Conservation (phyloP, 2,888 invertebrate genomes). For the Eutolmus rufibarbis region DNA sequence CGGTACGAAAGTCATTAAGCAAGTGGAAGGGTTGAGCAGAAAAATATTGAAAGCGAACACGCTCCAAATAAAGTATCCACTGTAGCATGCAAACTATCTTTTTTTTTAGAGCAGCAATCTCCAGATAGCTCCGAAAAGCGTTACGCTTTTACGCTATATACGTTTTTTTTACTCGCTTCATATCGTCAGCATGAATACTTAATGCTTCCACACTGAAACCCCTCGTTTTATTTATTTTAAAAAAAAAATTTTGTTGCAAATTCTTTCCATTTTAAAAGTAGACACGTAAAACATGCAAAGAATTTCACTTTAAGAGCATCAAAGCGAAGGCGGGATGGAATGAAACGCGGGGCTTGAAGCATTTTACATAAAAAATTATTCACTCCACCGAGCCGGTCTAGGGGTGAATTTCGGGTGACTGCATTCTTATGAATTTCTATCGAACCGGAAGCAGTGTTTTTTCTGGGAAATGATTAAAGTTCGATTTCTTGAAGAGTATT, state of each 20-base stretch:
- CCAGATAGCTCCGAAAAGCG: background rate
- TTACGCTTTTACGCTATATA: background rate
- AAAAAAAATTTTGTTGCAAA: background rate
- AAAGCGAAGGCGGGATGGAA: background rate
- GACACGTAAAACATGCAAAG: background rate
- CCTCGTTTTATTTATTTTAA: background rate
- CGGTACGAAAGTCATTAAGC: background rate
- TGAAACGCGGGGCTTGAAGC: background rate
- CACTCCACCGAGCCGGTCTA: background rate
- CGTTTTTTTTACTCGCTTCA: background rate
- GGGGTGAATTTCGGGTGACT: background rate
- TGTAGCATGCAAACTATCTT: background rate
- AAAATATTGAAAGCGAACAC: background rate
- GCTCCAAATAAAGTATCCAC: background rate
- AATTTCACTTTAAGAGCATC: background rate
- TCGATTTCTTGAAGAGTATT: background rate
- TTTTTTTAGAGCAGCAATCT: background rate
- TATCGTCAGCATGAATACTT: background rate
- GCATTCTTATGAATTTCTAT: background rate
- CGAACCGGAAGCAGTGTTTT: background rate
- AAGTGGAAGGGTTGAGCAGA: background rate
- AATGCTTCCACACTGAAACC: background rate
- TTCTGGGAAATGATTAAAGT: background rate
- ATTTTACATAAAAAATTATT: background rate
- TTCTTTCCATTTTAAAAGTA: background rate